Conservation (phyloP, 2,888 invertebrate genomes). For the Beris morrisii region DNA sequence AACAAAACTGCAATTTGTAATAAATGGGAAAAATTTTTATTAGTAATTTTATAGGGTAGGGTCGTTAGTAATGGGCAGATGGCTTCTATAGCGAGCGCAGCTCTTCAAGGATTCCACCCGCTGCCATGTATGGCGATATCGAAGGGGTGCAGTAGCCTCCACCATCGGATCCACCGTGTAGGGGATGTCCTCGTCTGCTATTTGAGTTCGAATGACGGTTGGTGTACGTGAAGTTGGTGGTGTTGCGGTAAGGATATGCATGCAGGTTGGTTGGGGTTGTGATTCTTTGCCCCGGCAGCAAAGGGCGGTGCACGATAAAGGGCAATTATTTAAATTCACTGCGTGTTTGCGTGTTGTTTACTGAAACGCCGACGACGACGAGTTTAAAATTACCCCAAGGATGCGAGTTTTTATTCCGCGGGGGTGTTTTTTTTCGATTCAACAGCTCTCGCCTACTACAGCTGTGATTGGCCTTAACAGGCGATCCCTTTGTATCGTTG, state of each 20-base stretch:
- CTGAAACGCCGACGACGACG: conserved; percentile 3
- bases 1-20: conserved; percentile 31
- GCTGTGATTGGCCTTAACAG: neutral
- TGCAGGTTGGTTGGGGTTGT: neutral
- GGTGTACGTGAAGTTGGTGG: conserved; percentile 6
- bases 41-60: conserved; percentile 8
- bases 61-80: neutral
- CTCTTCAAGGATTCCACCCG: neutral
- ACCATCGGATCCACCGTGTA: neutral
- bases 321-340: conserved; percentile 31
- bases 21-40: conserved; percentile 30
- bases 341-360: conserved; percentile 30
- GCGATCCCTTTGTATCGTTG: neutral
- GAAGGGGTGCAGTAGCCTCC: neutral
- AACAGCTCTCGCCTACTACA: neutral
- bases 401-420: conserved; percentile 1
- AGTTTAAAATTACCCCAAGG: conserved; percentile 15
- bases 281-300: too few species aligned
- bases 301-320: conserved; percentile 22
- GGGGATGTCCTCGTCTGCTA: neutral
- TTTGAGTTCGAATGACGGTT: neutral
- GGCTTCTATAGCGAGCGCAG: conserved; percentile 1
- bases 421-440: neutral
- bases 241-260: neutral
- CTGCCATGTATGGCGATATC: neutral